Percentiles rank a stretch among this genome's conserved stretches.
phyloP scores from a whole-genome alignment of 2,888 invertebrate genomes.

The Apodemia duryi region DNA sequence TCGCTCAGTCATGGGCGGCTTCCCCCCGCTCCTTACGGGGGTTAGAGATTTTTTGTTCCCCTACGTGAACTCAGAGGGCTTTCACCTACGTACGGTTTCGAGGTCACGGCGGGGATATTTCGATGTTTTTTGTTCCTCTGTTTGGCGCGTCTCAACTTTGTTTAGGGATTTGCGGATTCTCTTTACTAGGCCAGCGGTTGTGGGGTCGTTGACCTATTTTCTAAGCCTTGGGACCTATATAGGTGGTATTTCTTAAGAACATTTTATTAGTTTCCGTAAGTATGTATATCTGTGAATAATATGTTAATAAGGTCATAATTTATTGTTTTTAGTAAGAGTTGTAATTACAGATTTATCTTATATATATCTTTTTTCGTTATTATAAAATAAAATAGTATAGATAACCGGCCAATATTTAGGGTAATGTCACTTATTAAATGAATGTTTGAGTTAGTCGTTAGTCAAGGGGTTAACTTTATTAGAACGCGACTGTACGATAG shows the following conservation, averaged over 20 bases:
- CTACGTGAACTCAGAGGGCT: conserved; percentile 74
- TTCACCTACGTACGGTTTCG: conserved; percentile 78
- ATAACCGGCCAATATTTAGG: too few relatives aligned
- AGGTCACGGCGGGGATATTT: conserved; percentile 73
- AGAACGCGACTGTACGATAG: too few relatives aligned
- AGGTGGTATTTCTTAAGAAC: background rate
- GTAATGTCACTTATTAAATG: too few relatives aligned
- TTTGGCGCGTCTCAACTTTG: conserved; percentile 53
- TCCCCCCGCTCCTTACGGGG: conserved; percentile 67
- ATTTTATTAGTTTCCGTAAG: background rate
- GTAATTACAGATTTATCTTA: too few relatives aligned
- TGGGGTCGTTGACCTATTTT: conserved; percentile 19
- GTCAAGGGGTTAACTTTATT: too few relatives aligned
- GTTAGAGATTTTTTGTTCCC: conserved; percentile 74
- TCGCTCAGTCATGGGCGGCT: conserved; percentile 76
- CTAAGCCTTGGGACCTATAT: background rate
- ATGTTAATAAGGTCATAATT: too few relatives aligned
- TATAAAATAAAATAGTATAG: too few relatives aligned
- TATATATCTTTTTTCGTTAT: too few relatives aligned
- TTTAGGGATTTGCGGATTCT: conserved; percentile 40
- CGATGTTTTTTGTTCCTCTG: conserved; percentile 60
- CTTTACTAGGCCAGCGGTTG: conserved; percentile 31
- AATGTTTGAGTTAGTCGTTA: too few relatives aligned
- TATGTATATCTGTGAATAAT: background rate
- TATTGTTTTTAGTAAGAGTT: too few relatives aligned